A percentile compares a stretch with the other conserved stretches of the same genome.
These are phyloP conservation scores for Loris lydekkerianus DNA, from an alignment of 2,797 vertebrate genomes.

Conservation along the genomic window DNA sequence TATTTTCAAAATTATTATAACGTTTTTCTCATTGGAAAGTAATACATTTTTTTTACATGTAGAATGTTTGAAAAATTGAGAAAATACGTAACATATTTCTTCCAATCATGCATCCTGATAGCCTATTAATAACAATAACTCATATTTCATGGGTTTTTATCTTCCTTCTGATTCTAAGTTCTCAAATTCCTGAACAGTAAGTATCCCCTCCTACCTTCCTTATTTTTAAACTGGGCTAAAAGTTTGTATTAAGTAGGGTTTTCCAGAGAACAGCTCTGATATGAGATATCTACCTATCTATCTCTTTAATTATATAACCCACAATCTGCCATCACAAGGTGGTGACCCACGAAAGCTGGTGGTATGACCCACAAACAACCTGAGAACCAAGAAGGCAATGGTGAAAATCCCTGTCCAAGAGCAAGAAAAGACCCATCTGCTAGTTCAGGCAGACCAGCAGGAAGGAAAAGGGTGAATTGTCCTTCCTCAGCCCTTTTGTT, in stretches of 20 bases:
- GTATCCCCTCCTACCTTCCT: neutral
- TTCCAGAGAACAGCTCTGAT: neutral
- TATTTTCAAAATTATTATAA: slow-evolving; percentile 12
- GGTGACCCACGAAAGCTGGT: neutral
- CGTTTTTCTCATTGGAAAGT: slow-evolving; percentile 10
- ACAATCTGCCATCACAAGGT: neutral
- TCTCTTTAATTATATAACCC: neutral
- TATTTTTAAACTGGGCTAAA: neutral
- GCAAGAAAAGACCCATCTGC: neutral
- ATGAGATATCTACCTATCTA: too few species aligned
- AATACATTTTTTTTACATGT: slow-evolving; percentile 47
- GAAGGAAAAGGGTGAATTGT: neutral
- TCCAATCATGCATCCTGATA: neutral
- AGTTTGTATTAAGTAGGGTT: neutral
- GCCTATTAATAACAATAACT: neutral
- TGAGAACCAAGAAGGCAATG: neutral
- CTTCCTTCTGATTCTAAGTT: neutral
- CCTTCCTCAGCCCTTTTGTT: neutral
- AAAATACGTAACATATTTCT: neutral
- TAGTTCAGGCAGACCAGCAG: neutral
- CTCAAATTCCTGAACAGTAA: neutral
- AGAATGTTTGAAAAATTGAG: neutral
- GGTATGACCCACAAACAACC: neutral
- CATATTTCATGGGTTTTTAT: neutral
- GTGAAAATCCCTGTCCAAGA: neutral